These are phyloP conservation scores for Drosophila heteroneura DNA, from an alignment of 2,888 invertebrate genomes.

Conservation along the genomic window DNA sequence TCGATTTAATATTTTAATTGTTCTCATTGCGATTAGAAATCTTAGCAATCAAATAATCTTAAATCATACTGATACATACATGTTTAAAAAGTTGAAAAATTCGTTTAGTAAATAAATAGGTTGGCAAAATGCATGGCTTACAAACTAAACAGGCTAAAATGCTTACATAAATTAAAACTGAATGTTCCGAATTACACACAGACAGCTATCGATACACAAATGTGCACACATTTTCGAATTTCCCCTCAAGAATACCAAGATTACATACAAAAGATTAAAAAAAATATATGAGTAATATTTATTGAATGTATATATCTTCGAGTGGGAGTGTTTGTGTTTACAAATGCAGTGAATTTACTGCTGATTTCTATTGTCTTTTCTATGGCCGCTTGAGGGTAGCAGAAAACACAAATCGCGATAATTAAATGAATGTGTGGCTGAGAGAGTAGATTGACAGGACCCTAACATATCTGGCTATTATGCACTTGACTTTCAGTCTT, in stretches of 20 bases:
- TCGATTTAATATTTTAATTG: constrained; percentile 24
- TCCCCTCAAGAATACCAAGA: constrained; percentile 3
- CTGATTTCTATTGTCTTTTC: constrained; percentile 66
- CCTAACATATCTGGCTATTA: constrained; percentile 44
- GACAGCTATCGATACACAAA: constrained; percentile 18
- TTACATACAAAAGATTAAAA: constrained; percentile 1
- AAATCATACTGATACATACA: constrained; percentile 14
- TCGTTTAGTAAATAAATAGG: constrained; percentile 64
- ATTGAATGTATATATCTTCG: not conserved
- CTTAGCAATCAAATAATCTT: constrained; percentile 8
- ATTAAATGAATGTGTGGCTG: constrained; percentile 28
- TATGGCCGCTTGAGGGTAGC: constrained; percentile 61
- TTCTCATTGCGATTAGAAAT: constrained; percentile 20
- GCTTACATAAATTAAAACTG: constrained; percentile 56
- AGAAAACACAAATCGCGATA: constrained; percentile 27
- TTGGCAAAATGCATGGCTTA: constrained; percentile 61
- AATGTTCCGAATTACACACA: constrained; percentile 59
- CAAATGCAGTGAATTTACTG: constrained; percentile 13
- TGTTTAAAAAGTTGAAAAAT: constrained; percentile 30
- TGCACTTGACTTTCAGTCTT: constrained; percentile 79
- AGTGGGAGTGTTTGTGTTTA: constrained; percentile 9
- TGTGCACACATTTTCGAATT: constrained; percentile 1
- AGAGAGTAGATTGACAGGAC: constrained; percentile 38
- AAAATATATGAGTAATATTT: constrained; percentile 5
- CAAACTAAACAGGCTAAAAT: constrained; percentile 57